phyloP scores from a whole-genome alignment of 2,888 invertebrate genomes.

The Pristionchus exspectatus region DNA sequence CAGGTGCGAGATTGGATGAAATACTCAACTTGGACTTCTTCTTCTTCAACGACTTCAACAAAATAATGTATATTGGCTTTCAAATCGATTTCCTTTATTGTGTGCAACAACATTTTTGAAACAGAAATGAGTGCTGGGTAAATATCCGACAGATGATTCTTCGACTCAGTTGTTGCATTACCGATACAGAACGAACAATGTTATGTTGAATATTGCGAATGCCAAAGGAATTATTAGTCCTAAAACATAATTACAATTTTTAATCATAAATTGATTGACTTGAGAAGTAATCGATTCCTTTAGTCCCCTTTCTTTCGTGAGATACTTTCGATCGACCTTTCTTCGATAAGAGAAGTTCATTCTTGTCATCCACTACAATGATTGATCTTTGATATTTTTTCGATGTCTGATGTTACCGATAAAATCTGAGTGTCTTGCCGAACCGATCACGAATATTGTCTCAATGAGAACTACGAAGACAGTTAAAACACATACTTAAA shows the following conservation, averaged over 20 bases:
- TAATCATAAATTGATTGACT: neutral
- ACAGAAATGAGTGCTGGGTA: neutral
- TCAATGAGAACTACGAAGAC: neutral
- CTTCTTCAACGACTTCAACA: neutral
- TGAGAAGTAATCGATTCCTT: neutral
- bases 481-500: neutral
- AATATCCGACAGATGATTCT: neutral
- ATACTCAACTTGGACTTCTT: neutral
- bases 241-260: neutral
- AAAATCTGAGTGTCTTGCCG: neutral
- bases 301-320: neutral
- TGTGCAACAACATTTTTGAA: neutral
- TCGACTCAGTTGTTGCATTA: neutral
- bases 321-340: neutral
- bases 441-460: neutral
- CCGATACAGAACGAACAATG: neutral
- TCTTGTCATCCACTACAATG: neutral
- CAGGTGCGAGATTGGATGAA: constrained; percentile 21
- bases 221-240: neutral
- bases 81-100: neutral
- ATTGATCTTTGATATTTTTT: neutral
- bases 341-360: neutral
- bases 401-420: neutral
- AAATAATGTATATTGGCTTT: neutral
- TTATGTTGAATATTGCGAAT: neutral